Conservation (phyloP, 1,140 invertebrate species). For the Nebria ingens region DNA sequence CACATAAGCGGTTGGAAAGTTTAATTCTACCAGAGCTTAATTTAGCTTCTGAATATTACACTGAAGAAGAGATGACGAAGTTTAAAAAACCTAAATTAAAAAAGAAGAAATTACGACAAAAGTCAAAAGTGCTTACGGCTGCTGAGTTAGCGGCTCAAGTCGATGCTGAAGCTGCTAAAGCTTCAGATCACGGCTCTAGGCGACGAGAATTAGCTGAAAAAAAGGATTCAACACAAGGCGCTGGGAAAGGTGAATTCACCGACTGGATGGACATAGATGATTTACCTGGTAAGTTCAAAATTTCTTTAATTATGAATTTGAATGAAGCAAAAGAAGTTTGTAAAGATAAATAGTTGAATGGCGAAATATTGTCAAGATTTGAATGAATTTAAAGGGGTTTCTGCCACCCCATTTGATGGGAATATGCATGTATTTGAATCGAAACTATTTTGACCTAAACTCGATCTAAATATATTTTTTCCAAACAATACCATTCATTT, state of each 20-base stretch:
- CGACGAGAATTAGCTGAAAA: constrained; percentile 41
- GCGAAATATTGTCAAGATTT: no score
- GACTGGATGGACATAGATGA: constrained; percentile 14
- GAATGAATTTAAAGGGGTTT: no score
- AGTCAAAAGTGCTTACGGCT: constrained; percentile 44
- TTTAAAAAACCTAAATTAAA: constrained; percentile 95
- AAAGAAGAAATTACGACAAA: constrained; percentile 47
- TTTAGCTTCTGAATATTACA: constrained; percentile 82
- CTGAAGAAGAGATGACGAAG: constrained; percentile 64
- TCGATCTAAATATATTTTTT: no score
- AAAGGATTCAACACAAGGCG: constrained; percentile 24
- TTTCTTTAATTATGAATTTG: no score
- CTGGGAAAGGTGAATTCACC: constrained; percentile 29
- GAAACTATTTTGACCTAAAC: no score
- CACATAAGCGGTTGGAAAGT: constrained; percentile 61
- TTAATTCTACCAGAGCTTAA: constrained; percentile 55
- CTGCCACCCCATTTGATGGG: no score
- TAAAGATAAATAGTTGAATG: no score
- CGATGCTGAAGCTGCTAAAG: constrained; percentile 26
- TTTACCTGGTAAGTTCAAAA: constrained; percentile 32
- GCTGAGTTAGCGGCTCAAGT: constrained; percentile 41
- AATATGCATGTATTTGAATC: no score
- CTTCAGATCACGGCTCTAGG: constrained; percentile 37
- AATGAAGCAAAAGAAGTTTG: no score
- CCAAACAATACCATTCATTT: no score